These are phyloP conservation scores for Rhimphoctona megacephalus DNA, from an alignment of 2,888 invertebrate species.

Conservation along the genomic window DNA sequence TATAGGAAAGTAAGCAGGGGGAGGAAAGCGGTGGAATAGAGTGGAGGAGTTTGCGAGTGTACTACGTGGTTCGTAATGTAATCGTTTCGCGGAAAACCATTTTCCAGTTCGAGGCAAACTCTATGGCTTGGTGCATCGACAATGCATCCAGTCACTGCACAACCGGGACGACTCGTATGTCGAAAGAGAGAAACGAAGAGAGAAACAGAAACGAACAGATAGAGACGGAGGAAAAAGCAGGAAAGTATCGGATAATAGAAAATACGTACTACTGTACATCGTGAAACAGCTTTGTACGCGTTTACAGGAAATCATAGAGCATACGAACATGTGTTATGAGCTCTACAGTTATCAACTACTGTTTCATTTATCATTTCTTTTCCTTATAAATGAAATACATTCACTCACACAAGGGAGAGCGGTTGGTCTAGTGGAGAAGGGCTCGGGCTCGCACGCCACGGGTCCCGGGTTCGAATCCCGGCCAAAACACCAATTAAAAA, in stretches of 20 bases:
- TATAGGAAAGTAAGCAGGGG: background rate
- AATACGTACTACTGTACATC: constrained; percentile 1
- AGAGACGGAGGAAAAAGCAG: background rate
- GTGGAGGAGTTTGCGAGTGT: constrained; percentile 42
- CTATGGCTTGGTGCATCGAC: constrained; percentile 58
- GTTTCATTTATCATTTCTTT: background rate
- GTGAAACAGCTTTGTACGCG: constrained; percentile 15
- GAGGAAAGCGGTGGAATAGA: background rate
- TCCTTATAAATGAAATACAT: too few relatives aligned
- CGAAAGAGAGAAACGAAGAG: constrained; percentile 15
- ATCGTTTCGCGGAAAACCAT: constrained; percentile 80
- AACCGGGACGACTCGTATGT: constrained; percentile 11
- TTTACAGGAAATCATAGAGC: background rate
- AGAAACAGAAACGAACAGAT: background rate
- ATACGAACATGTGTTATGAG: background rate
- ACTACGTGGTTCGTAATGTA: constrained; percentile 71
- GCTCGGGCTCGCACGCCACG: too few relatives aligned
- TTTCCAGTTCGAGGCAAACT: constrained; percentile 74
- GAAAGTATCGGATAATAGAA: background rate
- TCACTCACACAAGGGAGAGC: too few relatives aligned
- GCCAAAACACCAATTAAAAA: too few relatives aligned
- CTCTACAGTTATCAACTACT: background rate
- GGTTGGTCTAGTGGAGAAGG: too few relatives aligned
- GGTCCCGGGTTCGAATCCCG: too few relatives aligned
- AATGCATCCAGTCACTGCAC: constrained; percentile 37